Percentiles rank a stretch among this genome's conserved stretches.
Conservation (phyloP, 2,797 vertebrate species). For the Chaunax sp. region DNA sequence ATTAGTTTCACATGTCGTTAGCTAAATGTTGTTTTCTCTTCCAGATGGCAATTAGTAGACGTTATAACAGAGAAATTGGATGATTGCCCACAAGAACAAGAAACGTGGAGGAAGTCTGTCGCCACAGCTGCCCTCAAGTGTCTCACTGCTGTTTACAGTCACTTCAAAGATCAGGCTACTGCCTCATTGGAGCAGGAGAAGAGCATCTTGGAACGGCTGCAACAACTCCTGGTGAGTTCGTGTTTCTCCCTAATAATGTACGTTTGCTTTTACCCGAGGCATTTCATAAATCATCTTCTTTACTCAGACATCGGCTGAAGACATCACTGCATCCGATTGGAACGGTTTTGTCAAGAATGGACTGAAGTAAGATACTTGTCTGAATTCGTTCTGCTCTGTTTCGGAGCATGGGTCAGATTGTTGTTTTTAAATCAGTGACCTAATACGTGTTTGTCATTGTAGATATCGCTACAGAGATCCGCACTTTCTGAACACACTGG, state of each 20-base stretch:
- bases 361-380: slow-evolving; percentile 88
- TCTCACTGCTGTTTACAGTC: slow-evolving; percentile 80
- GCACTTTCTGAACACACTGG: slow-evolving; percentile 84
- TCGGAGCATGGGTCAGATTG: neutral
- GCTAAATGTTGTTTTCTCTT: slow-evolving; percentile 18
- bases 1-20: neutral
- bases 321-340: slow-evolving; percentile 87
- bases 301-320: slow-evolving; percentile 76
- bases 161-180: slow-evolving; percentile 70
- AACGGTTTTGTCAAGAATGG: slow-evolving; percentile 90
- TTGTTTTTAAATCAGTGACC: neutral
- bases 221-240: slow-evolving; percentile 83
- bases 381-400: neutral
- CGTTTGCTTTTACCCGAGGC: neutral
- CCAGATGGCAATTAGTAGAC: slow-evolving; percentile 91
- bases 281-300: slow-evolving; percentile 8
- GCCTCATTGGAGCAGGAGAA: slow-evolving; percentile 78
- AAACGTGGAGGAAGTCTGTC: slow-evolving; percentile 85
- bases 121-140: slow-evolving; percentile 84
- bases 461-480: slow-evolving; percentile 90
- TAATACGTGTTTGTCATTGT: neutral
- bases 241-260: neutral
- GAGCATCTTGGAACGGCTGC: slow-evolving; percentile 83
- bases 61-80: slow-evolving; percentile 81
- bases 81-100: slow-evolving; percentile 70